Evolutionary conservation across 2,113 vertebrate species (phyloP).

Genomic region (Aspidoscelis tigris): DNA sequence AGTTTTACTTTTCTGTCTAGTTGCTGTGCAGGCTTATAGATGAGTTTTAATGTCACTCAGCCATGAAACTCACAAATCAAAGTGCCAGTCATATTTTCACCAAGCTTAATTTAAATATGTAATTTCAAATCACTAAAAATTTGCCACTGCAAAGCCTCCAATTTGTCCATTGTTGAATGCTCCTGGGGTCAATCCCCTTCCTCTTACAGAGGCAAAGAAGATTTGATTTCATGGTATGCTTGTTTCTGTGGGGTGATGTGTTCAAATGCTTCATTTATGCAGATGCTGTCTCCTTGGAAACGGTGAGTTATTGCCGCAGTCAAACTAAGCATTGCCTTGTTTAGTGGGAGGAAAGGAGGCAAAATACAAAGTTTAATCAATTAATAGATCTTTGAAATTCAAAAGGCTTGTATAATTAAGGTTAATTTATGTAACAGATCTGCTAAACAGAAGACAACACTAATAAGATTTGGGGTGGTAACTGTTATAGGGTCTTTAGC

Average conservation of each 20-base stretch:
- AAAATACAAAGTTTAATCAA: slow-evolving; percentile 8
- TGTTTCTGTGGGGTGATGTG: slow-evolving; percentile 17
- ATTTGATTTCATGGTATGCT: slow-evolving; percentile 31
- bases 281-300: slow-evolving; percentile 40
- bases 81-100: background rate
- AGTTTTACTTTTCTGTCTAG: background rate
- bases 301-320: slow-evolving; percentile 5
- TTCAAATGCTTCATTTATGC: slow-evolving; percentile 43
- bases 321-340: slow-evolving; percentile 13
- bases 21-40: background rate
- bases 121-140: background rate
- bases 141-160: slow-evolving; percentile 3
- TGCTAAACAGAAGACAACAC: background rate
- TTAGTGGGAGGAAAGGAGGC: background rate
- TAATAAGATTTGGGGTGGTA: background rate
- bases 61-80: slow-evolving; percentile 23
- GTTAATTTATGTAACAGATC: background rate
- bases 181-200: slow-evolving; percentile 1
- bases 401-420: background rate
- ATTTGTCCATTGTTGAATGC: background rate
- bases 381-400: background rate
- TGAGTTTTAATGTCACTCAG: background rate
- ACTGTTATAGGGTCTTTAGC: background rate
- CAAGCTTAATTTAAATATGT: background rate
- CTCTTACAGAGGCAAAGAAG: slow-evolving; percentile 19